A percentile compares a stretch with the other conserved stretches of the same genome.
Conservation (phyloP, 2,797 vertebrate species). For the Tangara arthus region DNA sequence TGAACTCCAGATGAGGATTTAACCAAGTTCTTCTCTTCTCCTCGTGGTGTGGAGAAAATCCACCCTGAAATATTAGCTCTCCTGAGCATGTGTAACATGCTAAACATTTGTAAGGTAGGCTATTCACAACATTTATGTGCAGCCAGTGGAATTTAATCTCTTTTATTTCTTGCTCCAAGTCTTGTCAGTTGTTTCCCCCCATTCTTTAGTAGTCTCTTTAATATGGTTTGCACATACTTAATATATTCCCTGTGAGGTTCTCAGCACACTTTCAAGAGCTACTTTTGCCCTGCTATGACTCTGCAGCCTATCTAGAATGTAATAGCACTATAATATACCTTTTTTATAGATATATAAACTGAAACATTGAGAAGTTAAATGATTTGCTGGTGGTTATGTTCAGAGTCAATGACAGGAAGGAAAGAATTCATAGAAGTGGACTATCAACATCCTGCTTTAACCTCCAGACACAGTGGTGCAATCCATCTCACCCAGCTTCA, state of each 20-base stretch:
- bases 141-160: constrained; percentile 63
- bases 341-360: constrained; percentile 41
- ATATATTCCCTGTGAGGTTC: constrained; percentile 57
- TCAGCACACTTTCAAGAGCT: constrained; percentile 37
- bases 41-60: constrained; percentile 23
- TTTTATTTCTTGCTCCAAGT: constrained; percentile 42
- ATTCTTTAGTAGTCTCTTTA: constrained; percentile 49
- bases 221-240: constrained; percentile 54
- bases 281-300: constrained; percentile 17
- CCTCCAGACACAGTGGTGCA: neutral
- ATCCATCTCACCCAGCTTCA: neutral
- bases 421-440: constrained; percentile 12
- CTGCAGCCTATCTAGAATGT: neutral
- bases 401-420: neutral
- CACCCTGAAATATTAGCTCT: constrained; percentile 55
- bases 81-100: constrained; percentile 31
- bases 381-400: constrained; percentile 40
- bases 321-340: neutral
- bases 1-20: constrained; percentile 27
- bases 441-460: neutral
- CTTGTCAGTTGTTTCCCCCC: constrained; percentile 47
- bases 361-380: constrained; percentile 35
- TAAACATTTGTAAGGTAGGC: constrained; percentile 46
- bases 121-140: constrained; percentile 40
- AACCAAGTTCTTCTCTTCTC: constrained; percentile 2